Base-by-base conservation (phyloP, 2,888 invertebrate species). In the Mimachlamys varia region DNA sequence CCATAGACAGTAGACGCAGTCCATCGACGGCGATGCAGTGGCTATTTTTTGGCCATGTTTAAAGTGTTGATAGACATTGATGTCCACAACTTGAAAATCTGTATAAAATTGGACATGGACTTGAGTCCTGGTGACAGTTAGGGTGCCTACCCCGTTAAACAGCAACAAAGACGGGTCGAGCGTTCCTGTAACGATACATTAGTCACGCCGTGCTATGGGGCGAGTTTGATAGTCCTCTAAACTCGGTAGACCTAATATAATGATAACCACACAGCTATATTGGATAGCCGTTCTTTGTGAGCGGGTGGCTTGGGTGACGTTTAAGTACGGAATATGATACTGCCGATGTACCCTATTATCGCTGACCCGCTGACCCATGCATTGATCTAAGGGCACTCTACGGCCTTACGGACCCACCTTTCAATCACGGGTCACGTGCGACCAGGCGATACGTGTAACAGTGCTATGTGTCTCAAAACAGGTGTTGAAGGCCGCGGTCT, bases 311-410 rank as follows among this genome's bases (percentile, higher is more conserved):
- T 76, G 76, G 27, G 33, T 76, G 76, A 76, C 76, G 33, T 76
- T 76, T 76, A 76, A 76, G 33, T 76, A 76, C 10, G 76, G 76
- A 76, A 76, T 76, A 76, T 76, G 76, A 76, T 76, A 27, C 76
- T 33, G 22, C 10, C 33, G 76, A 10, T 33, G 76, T 76, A 33
- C 33, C 27, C 76, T 76, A 76, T 76, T 76, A 76, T 76, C 76
- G 33, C 0, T 33, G 76, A 76, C 76, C 76, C 76, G 27, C 76
- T 76, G 76, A 76, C 76, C 76, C 76, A 76, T 33, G 76, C 76
- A 76, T 76, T 76, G 76, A 76, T 76, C 76, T 76, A 27, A 76
- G 76, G 76, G 76, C 76, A 76, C 76, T 76, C 76, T 19, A 76
- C 22, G 76, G 76, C 76, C 76, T 33, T 33, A 76, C 76, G 33